Evolutionary conservation across 30 jellyfish, hydroid and myxozoan genomes (phyloP), one percentile per base, ranked within the genome.

Genomic region (Haliclystus octoradiatus): DNA sequence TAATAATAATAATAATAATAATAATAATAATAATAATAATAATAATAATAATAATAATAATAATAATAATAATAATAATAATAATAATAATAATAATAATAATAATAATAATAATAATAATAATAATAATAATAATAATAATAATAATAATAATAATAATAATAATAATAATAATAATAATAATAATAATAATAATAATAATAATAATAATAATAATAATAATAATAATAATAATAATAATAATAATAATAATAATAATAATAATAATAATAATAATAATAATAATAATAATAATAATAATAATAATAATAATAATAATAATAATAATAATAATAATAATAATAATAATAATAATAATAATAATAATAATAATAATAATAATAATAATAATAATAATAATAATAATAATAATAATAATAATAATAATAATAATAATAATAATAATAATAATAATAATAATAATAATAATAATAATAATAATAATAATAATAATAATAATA

Each of bases 81-180:
- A 12, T 12, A 12, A 47, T 47, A 47, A 12, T 12, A 12, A 47
- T 47, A 47, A 12, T 12, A 14, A 47, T 47, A 47, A 12, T 12
- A 12, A 47, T 47, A 47, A 12, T 2, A 1, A 1, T 2, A 52
- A 1, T 2, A 52, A 23, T 2, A 52, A 23, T 2, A 52, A 23
- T 3, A 1, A 23, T 3, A 1, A 23, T 29, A 52, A 52, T 52
- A 9, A 52, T 52, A 2, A 52, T 1, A 52, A 52, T 32, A 52
- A 52, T 52, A 52, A 52, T 52, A 52, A 9, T 52, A 52, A 52
- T 52, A 52, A 52, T 52, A 52, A 52, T 52, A 52, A 52, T 52
- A 52, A 9, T 52, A 52, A 52, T 52, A 52, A 9, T 9, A 52
- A 52, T 52, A 9, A 52, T 9, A 52, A 9, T 52, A 52, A 1